These are phyloP conservation scores for Aspidiotus rigidus DNA, from an alignment of 2,888 invertebrate genomes.

Conservation along the genomic window DNA sequence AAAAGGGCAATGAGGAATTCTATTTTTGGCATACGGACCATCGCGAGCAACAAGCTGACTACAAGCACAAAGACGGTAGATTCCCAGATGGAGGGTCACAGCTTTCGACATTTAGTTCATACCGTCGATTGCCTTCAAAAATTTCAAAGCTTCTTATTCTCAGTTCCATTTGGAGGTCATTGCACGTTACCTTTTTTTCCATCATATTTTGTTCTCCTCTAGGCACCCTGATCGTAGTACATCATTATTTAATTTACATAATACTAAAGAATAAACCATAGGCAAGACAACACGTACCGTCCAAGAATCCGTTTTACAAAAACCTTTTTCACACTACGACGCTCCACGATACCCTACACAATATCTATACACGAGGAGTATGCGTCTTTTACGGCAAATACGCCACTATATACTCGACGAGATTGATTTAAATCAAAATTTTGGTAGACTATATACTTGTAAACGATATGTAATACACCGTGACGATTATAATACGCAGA, in stretches of 20 bases:
- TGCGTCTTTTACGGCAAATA: not conserved
- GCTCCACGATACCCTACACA: not conserved
- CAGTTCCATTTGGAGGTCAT: not conserved
- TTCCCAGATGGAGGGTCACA: too few species aligned
- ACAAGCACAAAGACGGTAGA: too few species aligned
- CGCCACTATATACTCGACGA: not conserved
- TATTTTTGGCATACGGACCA: not conserved
- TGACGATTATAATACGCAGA: conserved; percentile 17
- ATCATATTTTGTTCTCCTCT: not conserved
- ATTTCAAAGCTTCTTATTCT: not conserved
- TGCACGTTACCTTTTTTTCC: not conserved
- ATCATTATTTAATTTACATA: conserved; percentile 6
- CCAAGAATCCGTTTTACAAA: not conserved
- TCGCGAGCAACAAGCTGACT: too few species aligned
- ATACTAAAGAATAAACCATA: not conserved
- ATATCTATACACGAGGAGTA: not conserved
- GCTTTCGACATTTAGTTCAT: too few species aligned
- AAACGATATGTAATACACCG: conserved; percentile 27
- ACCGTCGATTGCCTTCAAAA: too few species aligned
- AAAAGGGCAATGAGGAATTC: too few species aligned
- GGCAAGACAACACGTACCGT: conserved; percentile 12
- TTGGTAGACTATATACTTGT: not conserved
- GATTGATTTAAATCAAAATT: conserved; percentile 11
- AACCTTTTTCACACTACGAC: not conserved
- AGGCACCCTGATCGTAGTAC: not conserved